Conservation (phyloP, 2,888 invertebrate species). For the Lithophane socia region DNA sequence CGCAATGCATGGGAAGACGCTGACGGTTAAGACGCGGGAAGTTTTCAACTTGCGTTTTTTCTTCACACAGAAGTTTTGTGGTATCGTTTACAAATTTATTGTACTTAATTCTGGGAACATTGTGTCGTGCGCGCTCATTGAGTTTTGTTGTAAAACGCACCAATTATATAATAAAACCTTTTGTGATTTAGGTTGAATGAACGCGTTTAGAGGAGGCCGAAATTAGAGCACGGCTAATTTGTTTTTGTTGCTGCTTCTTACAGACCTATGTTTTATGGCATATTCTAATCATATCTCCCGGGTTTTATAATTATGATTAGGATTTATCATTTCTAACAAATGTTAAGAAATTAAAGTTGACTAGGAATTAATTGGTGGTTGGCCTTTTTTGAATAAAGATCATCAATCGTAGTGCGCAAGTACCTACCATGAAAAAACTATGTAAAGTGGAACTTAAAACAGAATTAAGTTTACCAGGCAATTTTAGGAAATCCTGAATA, state of each 20-base stretch:
- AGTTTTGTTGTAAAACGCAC: slow-evolving; percentile 80
- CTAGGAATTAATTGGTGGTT: neutral
- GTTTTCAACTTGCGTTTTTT: slow-evolving; percentile 66
- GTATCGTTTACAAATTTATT: slow-evolving; percentile 89
- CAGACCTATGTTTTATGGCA: slow-evolving; percentile 56
- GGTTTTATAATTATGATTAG: slow-evolving; percentile 37
- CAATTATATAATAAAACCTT: slow-evolving; percentile 83
- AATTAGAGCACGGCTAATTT: slow-evolving; percentile 65
- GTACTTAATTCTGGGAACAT: slow-evolving; percentile 83
- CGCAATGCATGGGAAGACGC: slow-evolving; percentile 44
- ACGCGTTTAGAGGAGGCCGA: slow-evolving; percentile 66
- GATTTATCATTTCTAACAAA: slow-evolving; percentile 31
- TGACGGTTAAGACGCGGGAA: slow-evolving; percentile 30
- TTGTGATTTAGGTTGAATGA: slow-evolving; percentile 72
- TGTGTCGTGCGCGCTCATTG: slow-evolving; percentile 82
- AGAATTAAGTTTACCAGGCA: neutral
- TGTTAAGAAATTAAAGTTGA: slow-evolving; percentile 3
- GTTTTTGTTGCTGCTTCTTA: slow-evolving; percentile 61
- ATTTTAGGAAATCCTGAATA: slow-evolving; percentile 4
- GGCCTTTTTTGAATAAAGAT: neutral
- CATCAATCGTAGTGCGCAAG: too few relatives aligned
- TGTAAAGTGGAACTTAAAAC: neutral
- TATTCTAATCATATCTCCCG: slow-evolving; percentile 46
- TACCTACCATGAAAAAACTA: neutral
- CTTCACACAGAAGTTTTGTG: slow-evolving; percentile 87